Evolutionary conservation across 2,888 invertebrate species (phyloP), one percentile per base, ranked within the genome.

Genomic region (Pristionchus arcanus): DNA sequence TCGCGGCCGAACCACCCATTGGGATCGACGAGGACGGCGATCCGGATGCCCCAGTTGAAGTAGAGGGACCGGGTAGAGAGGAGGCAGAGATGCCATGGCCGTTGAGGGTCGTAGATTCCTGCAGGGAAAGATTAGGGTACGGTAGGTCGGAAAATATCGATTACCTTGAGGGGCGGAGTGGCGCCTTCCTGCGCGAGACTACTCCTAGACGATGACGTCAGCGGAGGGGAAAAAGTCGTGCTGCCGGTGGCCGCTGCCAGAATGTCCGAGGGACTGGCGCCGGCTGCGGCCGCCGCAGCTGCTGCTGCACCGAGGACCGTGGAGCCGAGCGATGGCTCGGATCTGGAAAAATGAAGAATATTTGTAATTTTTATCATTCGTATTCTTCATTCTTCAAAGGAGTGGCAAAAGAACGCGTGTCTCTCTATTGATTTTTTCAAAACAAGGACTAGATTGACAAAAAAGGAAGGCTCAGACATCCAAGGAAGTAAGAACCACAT

Each of bases 131-230:
- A 53, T 37, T 28, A 28, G 84, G 34, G 3, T 55, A 84, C 84
- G 55, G 84, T 83, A 49, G 31, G n/a, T 15, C 1, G 25, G 21
- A 4, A 19, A 49, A n/a, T 28, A 84, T 83, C 53, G 83, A 85
- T 85, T 37, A 88, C 88, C 88, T 88, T 88, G 21, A 88, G 55
- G 19, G 88, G 74, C 37, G 88, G 74, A 15, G 88, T 88, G n/a
- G 88, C 88, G 13, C 68, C 68, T n/a, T 87, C 87, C 37, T 88
- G 71, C 3, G 59, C 88, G 16, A 77, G 88, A 77, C 74, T 77
- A 15, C 55, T 55, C 42, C 74, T 71, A 16, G 53, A 55, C 13
- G 88, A 88, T 21, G 88, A 88, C 16, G 88, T 88, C 53, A 88
- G 55, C 7, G 88, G 88, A 25, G 88, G 88, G 2, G 88, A 88